A percentile compares a stretch with the other conserved stretches of the same genome.
Evolutionary conservation across 2,888 invertebrate species (phyloP).

Genomic region (Glyphotaelius pellucidus): DNA sequence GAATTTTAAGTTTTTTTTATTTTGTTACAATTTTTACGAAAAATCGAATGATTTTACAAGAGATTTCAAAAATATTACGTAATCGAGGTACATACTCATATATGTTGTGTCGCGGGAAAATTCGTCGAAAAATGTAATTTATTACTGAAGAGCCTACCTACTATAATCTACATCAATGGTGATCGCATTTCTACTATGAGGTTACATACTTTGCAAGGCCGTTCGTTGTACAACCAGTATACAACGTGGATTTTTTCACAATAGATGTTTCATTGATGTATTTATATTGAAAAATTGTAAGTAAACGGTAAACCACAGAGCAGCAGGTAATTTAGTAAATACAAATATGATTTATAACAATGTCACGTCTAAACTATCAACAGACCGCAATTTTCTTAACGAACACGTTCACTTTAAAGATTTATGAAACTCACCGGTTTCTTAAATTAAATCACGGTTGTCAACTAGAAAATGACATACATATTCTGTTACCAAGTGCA

Average conservation of each 20-base stretch:
- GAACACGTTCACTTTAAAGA: not conserved
- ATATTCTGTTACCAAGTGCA: not conserved
- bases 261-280: not conserved
- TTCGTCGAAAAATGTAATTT: not conserved
- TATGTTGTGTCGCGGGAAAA: no score
- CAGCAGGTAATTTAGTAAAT: not conserved
- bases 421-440: not conserved
- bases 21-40: not conserved
- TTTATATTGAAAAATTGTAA: not conserved
- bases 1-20: no score
- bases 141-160: not conserved
- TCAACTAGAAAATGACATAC: not conserved
- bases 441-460: not conserved
- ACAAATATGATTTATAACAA: not conserved
- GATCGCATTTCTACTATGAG: constrained; percentile 6
- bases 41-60: not conserved
- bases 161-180: not conserved
- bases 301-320: not conserved
- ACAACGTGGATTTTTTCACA: not conserved
- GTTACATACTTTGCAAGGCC: constrained; percentile 22
- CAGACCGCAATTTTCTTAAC: not conserved
- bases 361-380: not conserved
- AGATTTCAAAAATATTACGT: not conserved
- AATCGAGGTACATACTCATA: not conserved
- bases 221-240: constrained; percentile 6